Percentiles rank a stretch among this genome's conserved stretches.
Conservation (phyloP, 2,888 invertebrate species). For the Calameuta idolon region DNA sequence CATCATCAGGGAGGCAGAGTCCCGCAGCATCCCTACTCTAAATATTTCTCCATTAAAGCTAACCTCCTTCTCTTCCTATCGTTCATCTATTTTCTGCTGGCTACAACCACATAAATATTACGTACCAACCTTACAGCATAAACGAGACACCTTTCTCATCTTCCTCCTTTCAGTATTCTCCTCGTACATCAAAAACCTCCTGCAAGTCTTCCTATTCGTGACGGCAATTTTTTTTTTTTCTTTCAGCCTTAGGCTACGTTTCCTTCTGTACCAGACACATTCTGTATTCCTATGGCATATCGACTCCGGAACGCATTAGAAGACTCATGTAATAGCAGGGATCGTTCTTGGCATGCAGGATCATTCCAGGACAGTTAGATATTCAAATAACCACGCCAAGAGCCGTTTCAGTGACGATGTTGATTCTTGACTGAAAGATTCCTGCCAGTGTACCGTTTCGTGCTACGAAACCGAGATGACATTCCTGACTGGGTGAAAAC, state of each 20-base stretch:
- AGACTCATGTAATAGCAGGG: background rate
- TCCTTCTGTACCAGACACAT: background rate
- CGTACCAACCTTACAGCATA: background rate
- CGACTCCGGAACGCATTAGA: background rate
- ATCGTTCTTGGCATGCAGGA: background rate
- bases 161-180: background rate
- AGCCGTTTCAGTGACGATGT: background rate
- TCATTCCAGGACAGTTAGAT: background rate
- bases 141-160: background rate
- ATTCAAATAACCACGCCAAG: background rate
- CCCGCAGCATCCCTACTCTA: background rate
- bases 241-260: background rate
- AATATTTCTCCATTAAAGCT: background rate
- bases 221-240: background rate
- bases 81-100: background rate
- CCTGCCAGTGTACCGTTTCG: background rate
- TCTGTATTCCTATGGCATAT: background rate
- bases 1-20: background rate
- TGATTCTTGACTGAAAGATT: background rate
- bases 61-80: background rate
- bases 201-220: background rate
- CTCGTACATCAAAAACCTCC: background rate
- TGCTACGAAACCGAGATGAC: constrained; percentile 9
- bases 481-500: constrained; percentile 13
- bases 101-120: background rate